Percentiles rank a stretch among this genome's conserved stretches.
phyloP scores from a whole-genome alignment of 1,140 invertebrate genomes.

The Sycophaga agraensis region DNA sequence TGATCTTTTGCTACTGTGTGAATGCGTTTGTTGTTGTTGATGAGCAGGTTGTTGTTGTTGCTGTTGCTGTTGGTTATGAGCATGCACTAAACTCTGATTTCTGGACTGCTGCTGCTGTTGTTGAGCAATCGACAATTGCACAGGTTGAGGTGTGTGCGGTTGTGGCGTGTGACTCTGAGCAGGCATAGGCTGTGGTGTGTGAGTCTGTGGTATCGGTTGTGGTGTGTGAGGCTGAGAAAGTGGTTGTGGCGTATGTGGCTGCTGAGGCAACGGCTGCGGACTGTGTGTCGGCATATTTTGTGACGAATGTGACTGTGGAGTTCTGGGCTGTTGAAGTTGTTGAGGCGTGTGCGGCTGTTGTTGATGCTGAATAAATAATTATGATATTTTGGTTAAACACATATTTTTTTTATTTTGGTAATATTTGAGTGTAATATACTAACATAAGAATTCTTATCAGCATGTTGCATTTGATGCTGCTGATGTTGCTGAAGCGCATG shows the following conservation, averaged over 20 bases:
- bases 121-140: constrained; percentile 33
- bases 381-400: too few species aligned
- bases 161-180: constrained; percentile 31
- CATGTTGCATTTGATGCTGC: constrained; percentile 25
- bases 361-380: constrained; percentile 37
- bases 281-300: constrained; percentile 51
- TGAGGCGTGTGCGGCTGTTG: constrained; percentile 48
- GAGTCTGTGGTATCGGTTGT: constrained; percentile 48
- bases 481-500: background rate
- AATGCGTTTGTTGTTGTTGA: constrained; percentile 39
- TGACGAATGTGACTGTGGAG: constrained; percentile 49
- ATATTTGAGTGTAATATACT: too few species aligned
- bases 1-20: constrained; percentile 45
- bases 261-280: constrained; percentile 50
- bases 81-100: constrained; percentile 32
- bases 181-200: constrained; percentile 38
- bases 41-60: constrained; percentile 45
- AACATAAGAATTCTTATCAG: constrained; percentile 27
- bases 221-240: constrained; percentile 55
- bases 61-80: constrained; percentile 42
- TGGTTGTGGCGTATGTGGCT: constrained; percentile 60
- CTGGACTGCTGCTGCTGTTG: constrained; percentile 42
- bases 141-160: constrained; percentile 30
- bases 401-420: too few species aligned
- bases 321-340: constrained; percentile 49